Evolutionary conservation across 2,113 vertebrate species (phyloP).

Genomic region (Acanthisitta chloris): DNA sequence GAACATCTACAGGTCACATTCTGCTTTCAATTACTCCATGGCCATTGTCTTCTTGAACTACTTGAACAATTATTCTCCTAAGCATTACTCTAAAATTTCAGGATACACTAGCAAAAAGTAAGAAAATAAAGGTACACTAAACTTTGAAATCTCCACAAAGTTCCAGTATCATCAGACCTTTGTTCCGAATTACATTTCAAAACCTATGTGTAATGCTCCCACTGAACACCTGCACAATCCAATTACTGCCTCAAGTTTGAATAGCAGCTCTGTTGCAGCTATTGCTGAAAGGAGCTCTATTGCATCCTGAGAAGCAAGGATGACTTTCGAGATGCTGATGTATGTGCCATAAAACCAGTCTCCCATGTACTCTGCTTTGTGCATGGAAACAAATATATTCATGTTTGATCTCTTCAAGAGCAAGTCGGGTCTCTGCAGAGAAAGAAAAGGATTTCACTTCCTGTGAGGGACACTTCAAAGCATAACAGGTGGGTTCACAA

Average conservation of each 20-base stretch:
- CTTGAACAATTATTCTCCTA: slow-evolving; percentile 37
- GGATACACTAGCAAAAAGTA: background rate
- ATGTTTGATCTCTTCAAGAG: slow-evolving; percentile 32
- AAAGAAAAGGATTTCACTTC: slow-evolving; percentile 23
- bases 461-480: slow-evolving; percentile 5
- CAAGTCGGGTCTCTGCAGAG: background rate
- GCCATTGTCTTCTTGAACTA: slow-evolving; percentile 5
- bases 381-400: slow-evolving; percentile 35
- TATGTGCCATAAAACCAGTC: slow-evolving; percentile 15
- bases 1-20: slow-evolving; percentile 36
- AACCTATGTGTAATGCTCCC: background rate
- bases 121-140: slow-evolving; percentile 7
- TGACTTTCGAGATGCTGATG: background rate
- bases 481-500: slow-evolving; percentile 17
- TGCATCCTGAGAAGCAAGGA: slow-evolving; percentile 6
- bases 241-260: slow-evolving; percentile 50
- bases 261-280: slow-evolving; percentile 20
- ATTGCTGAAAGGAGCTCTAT: slow-evolving; percentile 8
- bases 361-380: slow-evolving; percentile 11
- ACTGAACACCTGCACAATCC: background rate
- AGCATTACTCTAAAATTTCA: slow-evolving; percentile 13
- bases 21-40: slow-evolving; percentile 26
- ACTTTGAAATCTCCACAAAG: slow-evolving; percentile 11
- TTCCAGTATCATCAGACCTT: background rate
- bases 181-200: slow-evolving; percentile 21